These are phyloP conservation scores for Sarcophaga variegata DNA, from an alignment of 2,888 invertebrate species.

Conservation along the genomic window DNA sequence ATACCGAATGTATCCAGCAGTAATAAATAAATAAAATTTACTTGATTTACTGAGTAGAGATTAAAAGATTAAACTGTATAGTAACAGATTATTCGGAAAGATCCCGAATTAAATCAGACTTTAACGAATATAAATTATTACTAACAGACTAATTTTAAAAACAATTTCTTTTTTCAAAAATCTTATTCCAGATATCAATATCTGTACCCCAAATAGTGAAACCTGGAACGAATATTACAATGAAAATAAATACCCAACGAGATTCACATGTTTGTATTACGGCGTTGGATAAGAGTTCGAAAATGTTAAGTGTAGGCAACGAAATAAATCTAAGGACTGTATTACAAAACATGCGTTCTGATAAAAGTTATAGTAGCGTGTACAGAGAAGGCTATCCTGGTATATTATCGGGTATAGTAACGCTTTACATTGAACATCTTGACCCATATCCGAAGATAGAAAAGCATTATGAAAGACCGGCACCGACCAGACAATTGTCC, in stretches of 20 bases:
- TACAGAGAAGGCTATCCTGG: constrained; percentile 73
- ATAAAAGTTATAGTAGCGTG: constrained; percentile 82
- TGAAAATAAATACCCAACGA: constrained; percentile 90
- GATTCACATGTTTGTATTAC: constrained; percentile 93
- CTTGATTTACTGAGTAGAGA: too few relatives aligned
- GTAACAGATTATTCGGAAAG: too few relatives aligned
- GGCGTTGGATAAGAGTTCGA: constrained; percentile 92
- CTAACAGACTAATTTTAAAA: too few relatives aligned
- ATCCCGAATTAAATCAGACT: too few relatives aligned
- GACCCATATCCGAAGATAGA: too few relatives aligned
- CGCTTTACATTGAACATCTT: constrained; percentile 77
- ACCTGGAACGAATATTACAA: constrained; percentile 90
- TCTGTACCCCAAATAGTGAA: constrained; percentile 86
- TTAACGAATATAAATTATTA: too few relatives aligned
- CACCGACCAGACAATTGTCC: too few relatives aligned
- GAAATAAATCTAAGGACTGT: constrained; percentile 83
- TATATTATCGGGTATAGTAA: constrained; percentile 75
- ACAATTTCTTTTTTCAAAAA: not conserved
- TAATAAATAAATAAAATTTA: too few relatives aligned
- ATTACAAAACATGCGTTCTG: constrained; percentile 84
- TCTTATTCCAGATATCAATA: constrained; percentile 85
- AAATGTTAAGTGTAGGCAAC: constrained; percentile 86
- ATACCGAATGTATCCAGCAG: too few relatives aligned
- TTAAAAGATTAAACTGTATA: too few relatives aligned
- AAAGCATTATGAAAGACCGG: too few relatives aligned